Evolutionary conservation across 2,888 invertebrate species (phyloP), one percentile per base, ranked within the genome.

Genomic region (Rhamphomyia laevipes): DNA sequence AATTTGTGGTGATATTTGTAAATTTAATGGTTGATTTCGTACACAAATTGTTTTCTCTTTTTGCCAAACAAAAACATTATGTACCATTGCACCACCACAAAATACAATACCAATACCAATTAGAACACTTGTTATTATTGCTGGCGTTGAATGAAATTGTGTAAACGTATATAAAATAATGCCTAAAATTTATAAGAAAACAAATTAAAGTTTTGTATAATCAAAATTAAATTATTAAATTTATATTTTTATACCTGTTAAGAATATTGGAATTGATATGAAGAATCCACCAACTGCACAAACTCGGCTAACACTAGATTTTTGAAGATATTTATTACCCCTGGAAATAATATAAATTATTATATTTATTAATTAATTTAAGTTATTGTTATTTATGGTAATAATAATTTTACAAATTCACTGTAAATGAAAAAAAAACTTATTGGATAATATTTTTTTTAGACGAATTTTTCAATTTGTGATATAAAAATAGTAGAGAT

Each of bases 31-130:
- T 50, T 56, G 54, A 52, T 75, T 75, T 10, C 76, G 64, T 30
- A 87, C 86, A 47, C 87, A 80, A 58, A 84, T 87, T 1, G 88
- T 89, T 72, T 89, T 89, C 68, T 88, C 88, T 66, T 83, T 84
- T 71, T 92, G 90, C 93, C 93, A 94, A 45, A 92, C 84, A 70
- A 91, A 92, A 13, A 90, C 89, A 71, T 92, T 93, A 73, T 94
- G 93, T 16, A 93, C 88, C 82, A 93, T 88, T 18, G 92, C 90
- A 61, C 88, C 86, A 57, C 92, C 88, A 66, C 92, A 91, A 72
- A 93, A 92, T 40, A 93, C 78, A 53, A 93, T 88, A 2, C 92
- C 92, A 16, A 90, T 76, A n/a, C 91, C 90, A 54, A 93, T 87
- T 63, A 93, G 82, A 2, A 88, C 83, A 58, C 89, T 89, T 15